Conservation (phyloP, 2,113 vertebrate genomes). For the Lota lota region DNA sequence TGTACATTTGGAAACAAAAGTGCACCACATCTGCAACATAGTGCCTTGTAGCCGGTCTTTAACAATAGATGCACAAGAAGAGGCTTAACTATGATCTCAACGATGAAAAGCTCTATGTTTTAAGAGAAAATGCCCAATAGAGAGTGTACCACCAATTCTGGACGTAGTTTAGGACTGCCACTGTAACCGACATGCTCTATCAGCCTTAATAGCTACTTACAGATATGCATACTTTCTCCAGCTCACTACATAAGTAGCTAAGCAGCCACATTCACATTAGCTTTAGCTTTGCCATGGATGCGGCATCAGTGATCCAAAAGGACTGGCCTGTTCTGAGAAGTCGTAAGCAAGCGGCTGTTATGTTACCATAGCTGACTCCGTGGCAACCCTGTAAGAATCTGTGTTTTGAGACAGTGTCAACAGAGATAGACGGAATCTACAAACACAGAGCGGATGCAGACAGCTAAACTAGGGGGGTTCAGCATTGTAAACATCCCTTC, state of each 20-base stretch:
- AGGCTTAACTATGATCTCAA: conserved; percentile 28
- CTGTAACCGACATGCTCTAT: too few relatives aligned
- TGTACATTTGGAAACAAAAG: conserved; percentile 39
- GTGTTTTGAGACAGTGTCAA: conserved; percentile 37
- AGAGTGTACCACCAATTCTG: too few relatives aligned
- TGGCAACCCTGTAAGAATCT: conserved; percentile 25
- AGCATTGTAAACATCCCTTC: conserved; percentile 32
- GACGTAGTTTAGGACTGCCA: too few relatives aligned
- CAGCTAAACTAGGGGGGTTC: not conserved
- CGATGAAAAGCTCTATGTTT: conserved; percentile 21
- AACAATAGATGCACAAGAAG: not conserved
- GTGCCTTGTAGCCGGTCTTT: conserved; percentile 8
- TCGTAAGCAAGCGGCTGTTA: too few relatives aligned
- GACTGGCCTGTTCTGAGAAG: too few relatives aligned
- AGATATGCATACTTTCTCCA: too few relatives aligned
- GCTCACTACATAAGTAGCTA: too few relatives aligned
- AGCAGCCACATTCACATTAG: not conserved
- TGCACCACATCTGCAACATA: conserved; percentile 24
- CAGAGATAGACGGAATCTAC: conserved; percentile 32
- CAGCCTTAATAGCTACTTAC: too few relatives aligned
- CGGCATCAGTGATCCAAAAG: too few relatives aligned
- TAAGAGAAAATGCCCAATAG: too few relatives aligned
- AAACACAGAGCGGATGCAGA: conserved; percentile 17
- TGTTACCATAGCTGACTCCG: conserved; percentile 22
- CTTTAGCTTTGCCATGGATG: not conserved